phyloP scores from a whole-genome alignment of 2,797 vertebrate species.

The Etheostoma perlongum region DNA sequence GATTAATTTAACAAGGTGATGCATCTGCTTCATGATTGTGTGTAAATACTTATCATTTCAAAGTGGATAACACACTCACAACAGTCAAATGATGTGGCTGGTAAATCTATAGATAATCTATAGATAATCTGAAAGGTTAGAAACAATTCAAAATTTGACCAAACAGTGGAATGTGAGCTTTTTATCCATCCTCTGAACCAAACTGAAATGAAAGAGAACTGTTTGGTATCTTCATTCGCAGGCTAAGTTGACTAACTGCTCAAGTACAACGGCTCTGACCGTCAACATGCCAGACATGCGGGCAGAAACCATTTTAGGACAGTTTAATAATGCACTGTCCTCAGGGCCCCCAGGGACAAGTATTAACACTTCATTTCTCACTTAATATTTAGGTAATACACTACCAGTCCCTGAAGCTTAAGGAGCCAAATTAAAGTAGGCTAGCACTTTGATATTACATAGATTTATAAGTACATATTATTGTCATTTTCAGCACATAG shows the following conservation, averaged over 20 bases:
- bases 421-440: constrained; percentile 50
- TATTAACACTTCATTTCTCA: constrained; percentile 68
- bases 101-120: constrained; percentile 65
- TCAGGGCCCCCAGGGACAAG: constrained; percentile 29
- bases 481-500: constrained; percentile 11
- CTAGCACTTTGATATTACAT: constrained; percentile 51
- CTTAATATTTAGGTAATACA: constrained; percentile 68
- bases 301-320: constrained; percentile 36
- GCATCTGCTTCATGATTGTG: constrained; percentile 70
- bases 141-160: constrained; percentile 48
- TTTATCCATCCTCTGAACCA: constrained; percentile 47
- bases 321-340: constrained; percentile 59
- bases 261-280: constrained; percentile 48
- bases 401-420: constrained; percentile 59
- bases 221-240: neutral
- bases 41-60: constrained; percentile 59
- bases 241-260: constrained; percentile 24
- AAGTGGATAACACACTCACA: constrained; percentile 65
- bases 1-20: constrained; percentile 75
- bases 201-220: neutral
- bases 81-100: constrained; percentile 43
- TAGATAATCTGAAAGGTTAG: neutral
- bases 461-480: neutral
- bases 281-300: constrained; percentile 38
- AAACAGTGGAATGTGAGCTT: constrained; percentile 27